These are phyloP conservation scores for Callipepla californica DNA, from an alignment of 2,113 vertebrate genomes.

Conservation along the genomic window DNA sequence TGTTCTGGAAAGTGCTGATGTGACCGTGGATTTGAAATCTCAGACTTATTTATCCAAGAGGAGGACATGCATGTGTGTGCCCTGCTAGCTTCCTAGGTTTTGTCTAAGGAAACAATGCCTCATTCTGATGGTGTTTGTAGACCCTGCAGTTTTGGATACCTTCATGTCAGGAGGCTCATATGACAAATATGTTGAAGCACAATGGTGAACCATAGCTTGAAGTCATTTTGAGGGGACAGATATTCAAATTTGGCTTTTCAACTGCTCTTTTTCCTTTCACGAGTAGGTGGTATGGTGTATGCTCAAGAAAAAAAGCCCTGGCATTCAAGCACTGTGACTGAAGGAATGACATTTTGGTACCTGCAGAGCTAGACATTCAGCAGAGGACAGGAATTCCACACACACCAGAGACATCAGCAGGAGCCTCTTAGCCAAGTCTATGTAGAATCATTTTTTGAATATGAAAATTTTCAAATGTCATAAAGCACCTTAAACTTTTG, in stretches of 20 bases:
- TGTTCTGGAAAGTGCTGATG: not conserved
- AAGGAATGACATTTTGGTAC: not conserved
- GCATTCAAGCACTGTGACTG: not conserved
- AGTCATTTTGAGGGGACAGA: not conserved
- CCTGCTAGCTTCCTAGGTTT: not conserved
- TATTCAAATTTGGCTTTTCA: not conserved
- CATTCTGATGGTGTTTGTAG: not conserved
- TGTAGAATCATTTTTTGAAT: not conserved
- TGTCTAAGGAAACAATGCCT: not conserved
- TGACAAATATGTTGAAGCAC: not conserved
- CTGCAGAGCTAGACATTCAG: not conserved
- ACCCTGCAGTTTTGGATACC: not conserved
- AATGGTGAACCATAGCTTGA: not conserved
- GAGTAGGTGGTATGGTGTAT: not conserved
- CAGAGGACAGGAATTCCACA: not conserved
- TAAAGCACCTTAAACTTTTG: not conserved
- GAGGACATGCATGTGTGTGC: accelerated
- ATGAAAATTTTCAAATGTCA: not conserved
- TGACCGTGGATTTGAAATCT: not conserved
- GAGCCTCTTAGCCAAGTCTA: not conserved
- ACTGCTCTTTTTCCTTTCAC: not conserved
- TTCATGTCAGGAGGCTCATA: not conserved
- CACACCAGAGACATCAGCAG: accelerated
- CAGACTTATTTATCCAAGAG: not conserved
- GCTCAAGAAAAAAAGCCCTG: not conserved